These are phyloP conservation scores for Oplegnathus fasciatus DNA, from an alignment of 2,113 vertebrate genomes.

Conservation along the genomic window DNA sequence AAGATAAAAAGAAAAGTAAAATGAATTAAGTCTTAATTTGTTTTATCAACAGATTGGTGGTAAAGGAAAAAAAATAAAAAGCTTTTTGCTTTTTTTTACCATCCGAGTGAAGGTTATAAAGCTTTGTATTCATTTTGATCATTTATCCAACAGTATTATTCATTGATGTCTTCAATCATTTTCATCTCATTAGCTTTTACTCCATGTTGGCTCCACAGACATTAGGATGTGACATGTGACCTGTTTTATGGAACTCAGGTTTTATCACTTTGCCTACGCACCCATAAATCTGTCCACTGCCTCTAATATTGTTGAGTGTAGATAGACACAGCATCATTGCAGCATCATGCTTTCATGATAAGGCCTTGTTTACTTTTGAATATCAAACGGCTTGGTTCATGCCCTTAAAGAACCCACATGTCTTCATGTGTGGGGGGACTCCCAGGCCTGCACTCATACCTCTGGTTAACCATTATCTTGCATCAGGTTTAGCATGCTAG, in stretches of 20 bases:
- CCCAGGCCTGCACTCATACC: slow-evolving; percentile 67
- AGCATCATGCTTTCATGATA: slow-evolving; percentile 31
- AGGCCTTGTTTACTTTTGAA: slow-evolving; percentile 66
- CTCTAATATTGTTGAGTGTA: slow-evolving; percentile 38
- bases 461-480: slow-evolving; percentile 83
- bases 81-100: not conserved
- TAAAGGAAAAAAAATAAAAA: not conserved
- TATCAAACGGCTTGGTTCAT: slow-evolving; percentile 65
- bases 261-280: not conserved
- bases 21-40: not conserved
- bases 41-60: not conserved
- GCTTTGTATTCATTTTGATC: not conserved
- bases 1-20: not conserved
- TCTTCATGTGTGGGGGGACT: slow-evolving; percentile 72
- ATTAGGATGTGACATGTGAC: not conserved
- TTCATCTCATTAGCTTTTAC: not conserved
- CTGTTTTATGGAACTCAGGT: slow-evolving; percentile 4
- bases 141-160: not conserved
- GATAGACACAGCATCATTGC: slow-evolving; percentile 30
- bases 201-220: not conserved
- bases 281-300: slow-evolving; percentile 57
- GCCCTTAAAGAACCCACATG: slow-evolving; percentile 65
- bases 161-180: too few relatives aligned
- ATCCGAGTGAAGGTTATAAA: not conserved
- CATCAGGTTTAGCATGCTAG: slow-evolving; percentile 75